phyloP scores from a whole-genome alignment of 1,140 invertebrate genomes.

The Gonatopus flavifemur region DNA sequence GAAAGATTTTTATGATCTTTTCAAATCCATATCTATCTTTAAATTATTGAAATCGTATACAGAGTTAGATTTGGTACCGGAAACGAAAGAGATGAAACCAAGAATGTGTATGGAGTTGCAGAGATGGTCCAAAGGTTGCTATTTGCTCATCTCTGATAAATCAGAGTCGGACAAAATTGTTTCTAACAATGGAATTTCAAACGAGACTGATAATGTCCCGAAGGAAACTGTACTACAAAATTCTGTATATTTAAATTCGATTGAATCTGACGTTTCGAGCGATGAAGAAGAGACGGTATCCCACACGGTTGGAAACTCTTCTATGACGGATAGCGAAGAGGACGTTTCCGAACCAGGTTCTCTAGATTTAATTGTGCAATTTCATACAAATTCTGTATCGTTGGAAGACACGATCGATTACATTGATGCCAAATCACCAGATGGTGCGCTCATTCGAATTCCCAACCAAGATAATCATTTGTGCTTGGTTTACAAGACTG shows the following conservation, averaged over 20 bases:
- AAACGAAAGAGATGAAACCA: slow-evolving; percentile 36
- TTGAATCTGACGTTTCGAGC: no score
- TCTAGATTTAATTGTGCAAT: slow-evolving; percentile 51
- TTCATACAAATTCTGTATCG: slow-evolving; percentile 30
- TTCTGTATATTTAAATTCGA: no score
- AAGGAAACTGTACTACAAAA: no score
- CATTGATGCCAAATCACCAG: slow-evolving; percentile 35
- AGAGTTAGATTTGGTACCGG: slow-evolving; percentile 61
- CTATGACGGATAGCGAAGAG: slow-evolving; percentile 14
- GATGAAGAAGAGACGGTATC: no score
- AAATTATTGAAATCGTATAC: slow-evolving; percentile 66
- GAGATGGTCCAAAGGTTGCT: slow-evolving; percentile 67
- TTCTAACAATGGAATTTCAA: no score
- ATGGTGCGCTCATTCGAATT: slow-evolving; percentile 40
- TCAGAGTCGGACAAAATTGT: no score
- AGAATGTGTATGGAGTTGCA: slow-evolving; percentile 65
- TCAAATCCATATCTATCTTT: slow-evolving; percentile 61
- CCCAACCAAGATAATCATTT: slow-evolving; percentile 65
- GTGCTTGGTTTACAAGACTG: slow-evolving; percentile 68
- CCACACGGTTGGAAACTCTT: background rate
- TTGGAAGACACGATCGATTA: slow-evolving; percentile 42
- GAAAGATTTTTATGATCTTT: slow-evolving; percentile 54
- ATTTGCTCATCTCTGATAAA: slow-evolving; percentile 58
- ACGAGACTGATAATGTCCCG: slow-evolving; percentile 33
- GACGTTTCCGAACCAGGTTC: slow-evolving; percentile 19